Conservation (phyloP, 2,797 vertebrate species). For the Emydoidea blandingii region DNA sequence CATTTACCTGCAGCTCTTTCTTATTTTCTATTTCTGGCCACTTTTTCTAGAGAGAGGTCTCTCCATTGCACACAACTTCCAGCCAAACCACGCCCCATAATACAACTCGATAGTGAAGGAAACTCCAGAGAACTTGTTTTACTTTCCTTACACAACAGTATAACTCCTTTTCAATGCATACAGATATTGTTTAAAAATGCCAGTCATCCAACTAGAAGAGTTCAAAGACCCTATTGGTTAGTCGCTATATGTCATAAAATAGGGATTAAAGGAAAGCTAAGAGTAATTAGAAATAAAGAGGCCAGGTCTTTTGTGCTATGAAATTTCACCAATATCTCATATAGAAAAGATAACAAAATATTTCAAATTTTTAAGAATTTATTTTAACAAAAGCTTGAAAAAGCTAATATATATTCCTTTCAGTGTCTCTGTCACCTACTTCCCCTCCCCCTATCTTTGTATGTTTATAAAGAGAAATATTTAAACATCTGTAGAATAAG, state of each 20-base stretch:
- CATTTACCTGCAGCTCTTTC: not conserved
- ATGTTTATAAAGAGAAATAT: slow-evolving; percentile 58
- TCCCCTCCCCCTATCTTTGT: not conserved
- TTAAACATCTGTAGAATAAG: slow-evolving; percentile 61
- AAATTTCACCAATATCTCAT: not conserved
- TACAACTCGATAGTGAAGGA: not conserved
- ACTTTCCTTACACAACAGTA: fast-evolving
- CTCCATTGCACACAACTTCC: not conserved
- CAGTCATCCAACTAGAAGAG: fast-evolving
- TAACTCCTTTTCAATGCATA: not conserved
- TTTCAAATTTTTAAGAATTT: slow-evolving; percentile 27
- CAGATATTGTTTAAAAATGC: not conserved
- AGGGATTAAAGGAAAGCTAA: not conserved
- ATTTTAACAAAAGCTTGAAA: slow-evolving; percentile 28
- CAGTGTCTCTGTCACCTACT: slow-evolving; percentile 24
- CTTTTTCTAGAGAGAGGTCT: not conserved
- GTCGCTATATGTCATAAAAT: not conserved
- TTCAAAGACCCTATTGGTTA: not conserved
- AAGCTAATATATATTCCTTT: not conserved
- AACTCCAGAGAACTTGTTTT: not conserved
- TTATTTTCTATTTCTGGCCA: not conserved
- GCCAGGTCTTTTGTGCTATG: not conserved
- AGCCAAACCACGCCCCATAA: not conserved
- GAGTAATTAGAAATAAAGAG: not conserved
- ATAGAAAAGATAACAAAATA: not conserved